These are phyloP conservation scores for Aleiodes sp. DNA, from an alignment of 1,140 invertebrate genomes.

Conservation along the genomic window DNA sequence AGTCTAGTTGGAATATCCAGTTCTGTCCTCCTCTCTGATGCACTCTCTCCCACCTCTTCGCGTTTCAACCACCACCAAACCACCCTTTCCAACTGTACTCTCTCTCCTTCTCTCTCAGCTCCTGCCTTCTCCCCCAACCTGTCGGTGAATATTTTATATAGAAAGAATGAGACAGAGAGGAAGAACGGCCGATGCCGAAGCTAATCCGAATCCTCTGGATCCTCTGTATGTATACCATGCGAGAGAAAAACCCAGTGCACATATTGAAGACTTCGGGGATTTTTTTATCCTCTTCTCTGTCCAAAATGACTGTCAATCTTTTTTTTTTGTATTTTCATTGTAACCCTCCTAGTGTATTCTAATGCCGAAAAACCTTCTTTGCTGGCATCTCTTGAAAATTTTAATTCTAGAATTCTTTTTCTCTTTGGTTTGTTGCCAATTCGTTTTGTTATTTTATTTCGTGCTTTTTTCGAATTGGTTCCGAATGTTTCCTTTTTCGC, in stretches of 20 bases:
- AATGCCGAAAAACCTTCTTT: neutral
- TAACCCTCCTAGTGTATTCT: neutral
- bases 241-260: slow-evolving; percentile 28
- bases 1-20: slow-evolving; percentile 39
- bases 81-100: neutral
- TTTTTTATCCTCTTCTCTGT: slow-evolving; percentile 17
- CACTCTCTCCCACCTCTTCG: neutral
- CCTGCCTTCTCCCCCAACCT: neutral
- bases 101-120: neutral
- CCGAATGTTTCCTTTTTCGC: no score
- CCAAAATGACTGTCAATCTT: neutral
- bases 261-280: slow-evolving; percentile 29
- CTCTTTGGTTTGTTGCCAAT: neutral
- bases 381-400: neutral
- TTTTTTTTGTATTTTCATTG: neutral
- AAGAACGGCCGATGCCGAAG: slow-evolving; percentile 25
- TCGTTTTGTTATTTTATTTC: no score
- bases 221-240: slow-evolving; percentile 18
- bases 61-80: slow-evolving; percentile 22
- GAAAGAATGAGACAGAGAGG: slow-evolving; percentile 29
- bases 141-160: slow-evolving; percentile 56
- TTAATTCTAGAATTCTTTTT: neutral
- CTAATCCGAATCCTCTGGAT: slow-evolving; percentile 32
- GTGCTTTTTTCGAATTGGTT: no score
- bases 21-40: slow-evolving; percentile 12